Base-by-base conservation (phyloP, 2,113 vertebrate genomes). In the Cyanoderma ruficeps region DNA sequence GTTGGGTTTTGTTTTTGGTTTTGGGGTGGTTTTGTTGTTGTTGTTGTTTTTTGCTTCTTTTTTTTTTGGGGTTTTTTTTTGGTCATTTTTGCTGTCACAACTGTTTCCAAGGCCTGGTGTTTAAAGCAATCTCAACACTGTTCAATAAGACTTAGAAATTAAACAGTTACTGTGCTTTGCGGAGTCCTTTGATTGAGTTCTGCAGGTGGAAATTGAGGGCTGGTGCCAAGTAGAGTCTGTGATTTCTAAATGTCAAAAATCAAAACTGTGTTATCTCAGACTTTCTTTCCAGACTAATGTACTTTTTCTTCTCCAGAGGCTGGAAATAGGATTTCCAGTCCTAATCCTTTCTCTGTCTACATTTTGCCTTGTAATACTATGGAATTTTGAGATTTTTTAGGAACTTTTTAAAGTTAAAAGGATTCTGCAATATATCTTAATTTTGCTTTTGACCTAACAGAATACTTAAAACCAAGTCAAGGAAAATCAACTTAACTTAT, bases 211-310 rank as follows among this genome's bases (percentile, higher is more conserved):
- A 94, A 46, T 8, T 56, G 57, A 89, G 53, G 41, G 50, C 30
- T 37, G 6, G 10, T 87, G 80, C 87, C 87, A 86, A 87, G 39
- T 24, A 82, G 22, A 87, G 22, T 19, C 78, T 79, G 35, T 81
- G 64, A 93, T 92, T 93, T 94, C 35, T 89, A 94, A 89, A 84
- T 82, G 72, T 80, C 53, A 92, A 82, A 82, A 89, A 78, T 30
- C 41, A 91, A 81, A 89, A 87, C 53, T 49, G 22, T 60, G 46
- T 75, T 92, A 77, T 90, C 81, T 79, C 74, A 71, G 49, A 75
- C 13, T 90, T 82, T 64, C 76, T 91, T 94, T 83, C 57, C 61
- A 89, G 49, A 56, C 18, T 35, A 89, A 78, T 19, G 21, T 4
- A 68, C 16, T 65, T 75, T 65, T 69, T 83, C 21, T 83, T 28